A percentile compares a stretch with the other conserved stretches of the same genome.
Evolutionary conservation across 2,888 invertebrate species (phyloP).

Genomic region (Galeruca laticollis): DNA sequence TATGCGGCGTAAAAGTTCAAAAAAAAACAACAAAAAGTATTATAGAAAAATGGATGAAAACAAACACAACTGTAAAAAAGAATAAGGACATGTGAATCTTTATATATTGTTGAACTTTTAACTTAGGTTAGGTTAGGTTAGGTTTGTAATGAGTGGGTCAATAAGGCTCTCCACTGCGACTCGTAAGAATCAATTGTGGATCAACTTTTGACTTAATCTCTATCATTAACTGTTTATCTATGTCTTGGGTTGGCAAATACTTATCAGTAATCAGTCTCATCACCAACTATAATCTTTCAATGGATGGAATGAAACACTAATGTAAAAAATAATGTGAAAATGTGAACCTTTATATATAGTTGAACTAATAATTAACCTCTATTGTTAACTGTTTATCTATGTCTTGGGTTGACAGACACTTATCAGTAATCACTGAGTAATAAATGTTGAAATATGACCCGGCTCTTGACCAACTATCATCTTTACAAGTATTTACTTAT

Average conservation of each 20-base stretch:
- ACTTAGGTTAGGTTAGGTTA: no score
- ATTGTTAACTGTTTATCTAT: conserved; percentile 9
- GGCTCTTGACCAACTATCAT: conserved; percentile 3
- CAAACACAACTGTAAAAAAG: no score
- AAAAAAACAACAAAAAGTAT: no score
- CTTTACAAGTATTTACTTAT: conserved; percentile 16
- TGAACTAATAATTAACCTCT: neutral
- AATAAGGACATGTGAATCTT: neutral
- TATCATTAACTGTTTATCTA: conserved; percentile 7
- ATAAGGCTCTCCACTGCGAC: no score
- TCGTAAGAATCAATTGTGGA: no score
- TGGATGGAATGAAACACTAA: no score
- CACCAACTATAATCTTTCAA: conserved; percentile 14
- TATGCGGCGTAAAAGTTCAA: no score
- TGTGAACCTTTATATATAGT: neutral
- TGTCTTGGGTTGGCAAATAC: conserved; percentile 1
- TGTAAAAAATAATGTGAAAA: neutral
- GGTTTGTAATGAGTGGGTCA: no score
- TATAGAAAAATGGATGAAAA: no score
- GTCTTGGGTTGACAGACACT: neutral
- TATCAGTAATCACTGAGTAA: neutral
- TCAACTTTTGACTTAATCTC: no score
- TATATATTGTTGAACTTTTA: no score
- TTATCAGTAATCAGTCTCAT: neutral
- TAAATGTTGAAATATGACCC: conserved; percentile 15